Base-by-base conservation (phyloP, 2,797 vertebrate genomes). In the Sebastes melanostomus region DNA sequence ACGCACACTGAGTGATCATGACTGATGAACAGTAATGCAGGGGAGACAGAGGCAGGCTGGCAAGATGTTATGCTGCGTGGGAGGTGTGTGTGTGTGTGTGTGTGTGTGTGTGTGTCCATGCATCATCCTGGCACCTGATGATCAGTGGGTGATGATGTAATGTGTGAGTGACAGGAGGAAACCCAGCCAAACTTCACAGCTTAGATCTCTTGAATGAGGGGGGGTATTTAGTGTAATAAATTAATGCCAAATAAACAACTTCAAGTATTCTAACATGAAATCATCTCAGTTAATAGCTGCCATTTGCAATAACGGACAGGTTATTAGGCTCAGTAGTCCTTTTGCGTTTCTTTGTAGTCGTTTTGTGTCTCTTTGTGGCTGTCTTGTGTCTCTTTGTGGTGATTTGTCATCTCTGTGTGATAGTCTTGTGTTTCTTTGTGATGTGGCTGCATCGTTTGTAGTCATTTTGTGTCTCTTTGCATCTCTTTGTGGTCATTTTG, bases 111-210 rank as follows among this genome's bases (percentile, higher is more conserved):
- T 69, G 78, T 78, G 77, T 38, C 34, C 50, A 42, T 85, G 78
- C 75, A 62, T 88, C 83, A 86, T 80, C 61, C 74, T 77, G 56
- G 89, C 89, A 91, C 91, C 90, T 91, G 91, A 90, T 90, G 90
- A 91, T 90, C 89, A 73, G 76, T 71, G 82, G 82, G 60, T 78
- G 88, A 82, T 91, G 88, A 90, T 86, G 90, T 88, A 83, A 89
- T 86, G 80, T 75, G 76, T 72, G 76, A 89, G 52, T 79, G 89
- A 80, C 89, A 78, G 71, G 72, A 82, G 83, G 65, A 72, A 30
- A 85, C 54, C 16, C n/a, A 27, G 58, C 52, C 52, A 77, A 90
- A 88, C 70, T 90, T 88, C 69, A 58, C 22, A 8, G 72, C 36
- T 66, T 65, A 42, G 20, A 55, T 82, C 58, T 87, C 88, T 71